Evolutionary conservation across 1,140 invertebrate genomes (phyloP), one percentile per base, ranked within the genome.

Genomic region (Bombus turneri): DNA sequence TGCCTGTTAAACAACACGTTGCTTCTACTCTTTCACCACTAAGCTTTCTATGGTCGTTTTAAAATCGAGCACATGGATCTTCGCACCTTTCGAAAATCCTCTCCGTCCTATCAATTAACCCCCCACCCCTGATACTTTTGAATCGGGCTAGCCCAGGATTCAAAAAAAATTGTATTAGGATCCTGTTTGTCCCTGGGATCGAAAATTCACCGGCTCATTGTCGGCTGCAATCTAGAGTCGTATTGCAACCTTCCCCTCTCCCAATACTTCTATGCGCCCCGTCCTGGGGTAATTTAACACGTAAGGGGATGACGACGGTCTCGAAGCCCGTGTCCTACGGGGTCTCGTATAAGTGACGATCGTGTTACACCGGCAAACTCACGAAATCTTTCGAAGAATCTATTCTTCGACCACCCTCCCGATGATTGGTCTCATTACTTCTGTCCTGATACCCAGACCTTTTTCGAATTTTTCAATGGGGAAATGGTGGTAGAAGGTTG

Each of bases 261-360:
- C 10, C 88, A 82, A 77, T 81, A 87, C 91, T 91, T 84, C 88
- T 88, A 87, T 80, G 77, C 92, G 91, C 91, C 91, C 88, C 90
- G 89, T 91, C 91, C 90, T 88, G 87, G 81, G 93, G 94, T 94
- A 95, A 94, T 94, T 93, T 94, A 94, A 95, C 92, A 92, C 94
- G 94, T 92, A 87, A 92, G 92, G 90, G 93, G 92, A 91, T 83
- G 84, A 90, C 89, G 92, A 92, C 93, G 91, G 87, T 85, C 85
- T 83, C 76, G 88, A 91, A 91, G 90, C 90, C 91, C 88, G 90
- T 91, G 91, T 92, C 88, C 91, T 89, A 89, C 77, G 89, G 85
- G 85, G 85, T 39, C 76, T 69, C 68, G 88, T 83, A 87, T 87
- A 87, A 91, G 90, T 91, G 92, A 89, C 90, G 93, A 94, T 94